Evolutionary conservation across 2,888 invertebrate species (phyloP).

Genomic region (Drosophila pegasa): DNA sequence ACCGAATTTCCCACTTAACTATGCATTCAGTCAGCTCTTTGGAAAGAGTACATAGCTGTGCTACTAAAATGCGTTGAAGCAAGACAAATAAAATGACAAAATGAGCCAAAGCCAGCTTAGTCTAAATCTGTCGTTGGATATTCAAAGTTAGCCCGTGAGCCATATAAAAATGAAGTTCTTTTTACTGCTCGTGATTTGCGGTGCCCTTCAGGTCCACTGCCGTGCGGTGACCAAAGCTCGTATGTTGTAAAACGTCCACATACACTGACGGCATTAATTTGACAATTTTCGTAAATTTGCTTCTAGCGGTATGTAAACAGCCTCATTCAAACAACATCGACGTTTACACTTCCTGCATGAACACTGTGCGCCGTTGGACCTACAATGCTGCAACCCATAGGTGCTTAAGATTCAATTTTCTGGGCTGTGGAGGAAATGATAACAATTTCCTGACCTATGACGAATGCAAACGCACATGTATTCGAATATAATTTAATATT

Average conservation of each 20-base stretch:
- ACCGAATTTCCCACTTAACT: no score
- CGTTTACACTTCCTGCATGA: slow-evolving; percentile 25
- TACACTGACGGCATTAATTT: background rate
- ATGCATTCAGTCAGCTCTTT: no score
- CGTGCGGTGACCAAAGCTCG: slow-evolving; percentile 30
- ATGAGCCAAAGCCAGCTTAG: slow-evolving; percentile 6
- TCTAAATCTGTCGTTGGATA: slow-evolving; percentile 12
- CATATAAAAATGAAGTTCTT: slow-evolving; percentile 31
- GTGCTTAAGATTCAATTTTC: slow-evolving; percentile 43
- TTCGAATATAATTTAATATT: no score
- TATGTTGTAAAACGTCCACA: slow-evolving; percentile 12
- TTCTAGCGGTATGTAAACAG: slow-evolving; percentile 43
- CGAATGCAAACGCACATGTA: background rate
- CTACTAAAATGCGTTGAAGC: no score
- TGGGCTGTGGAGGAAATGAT: slow-evolving; percentile 57
- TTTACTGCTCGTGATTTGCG: slow-evolving; percentile 28
- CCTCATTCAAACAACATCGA: slow-evolving; percentile 31
- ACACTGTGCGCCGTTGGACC: slow-evolving; percentile 1
- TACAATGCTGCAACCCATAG: slow-evolving; percentile 1
- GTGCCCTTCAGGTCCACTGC: slow-evolving; percentile 27
- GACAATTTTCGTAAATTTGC: fast-evolving
- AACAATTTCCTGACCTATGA: slow-evolving; percentile 55
- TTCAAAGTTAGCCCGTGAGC: background rate
- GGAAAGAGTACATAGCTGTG: background rate
- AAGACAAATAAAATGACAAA: no score